Evolutionary conservation across 1,140 invertebrate species (phyloP).

Genomic region (Drosophila novamexicana): DNA sequence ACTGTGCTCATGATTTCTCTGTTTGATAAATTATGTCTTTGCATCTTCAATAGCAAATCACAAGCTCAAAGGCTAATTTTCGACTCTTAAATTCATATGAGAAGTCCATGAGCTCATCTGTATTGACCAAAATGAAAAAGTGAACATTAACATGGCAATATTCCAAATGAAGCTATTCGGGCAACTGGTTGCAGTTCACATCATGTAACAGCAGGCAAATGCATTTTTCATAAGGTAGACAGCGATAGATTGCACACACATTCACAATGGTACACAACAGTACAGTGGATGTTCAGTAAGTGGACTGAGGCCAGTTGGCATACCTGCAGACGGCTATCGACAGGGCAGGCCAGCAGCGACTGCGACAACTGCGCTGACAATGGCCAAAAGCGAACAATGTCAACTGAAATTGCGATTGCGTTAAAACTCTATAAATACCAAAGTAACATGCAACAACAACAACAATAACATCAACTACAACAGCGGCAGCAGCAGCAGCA

Average conservation of each 20-base stretch:
- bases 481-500: slow-evolving; percentile 21
- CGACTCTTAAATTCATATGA: slow-evolving; percentile 2
- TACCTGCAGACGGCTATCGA: slow-evolving; percentile 69
- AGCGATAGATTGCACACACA: slow-evolving; percentile 44
- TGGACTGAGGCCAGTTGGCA: slow-evolving; percentile 7
- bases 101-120: neutral
- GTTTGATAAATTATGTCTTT: no score
- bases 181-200: slow-evolving; percentile 52
- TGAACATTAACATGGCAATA: slow-evolving; percentile 47
- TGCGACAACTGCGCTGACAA: slow-evolving; percentile 41
- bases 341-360: slow-evolving; percentile 23
- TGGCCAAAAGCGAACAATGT: slow-evolving; percentile 74
- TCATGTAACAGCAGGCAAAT: slow-evolving; percentile 66
- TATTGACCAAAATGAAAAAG: slow-evolving; percentile 20
- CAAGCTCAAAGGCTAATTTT: neutral
- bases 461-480: slow-evolving; percentile 20
- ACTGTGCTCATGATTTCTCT: no score
- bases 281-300: neutral
- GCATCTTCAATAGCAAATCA: no score
- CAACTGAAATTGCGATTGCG: slow-evolving; percentile 81
- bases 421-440: slow-evolving; percentile 84
- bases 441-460: slow-evolving; percentile 73
- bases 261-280: slow-evolving; percentile 8
- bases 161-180: slow-evolving; percentile 70
- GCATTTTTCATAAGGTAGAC: slow-evolving; percentile 80